Evolutionary conservation across 2,888 invertebrate genomes (phyloP).

Genomic region (Athalia circularis): DNA sequence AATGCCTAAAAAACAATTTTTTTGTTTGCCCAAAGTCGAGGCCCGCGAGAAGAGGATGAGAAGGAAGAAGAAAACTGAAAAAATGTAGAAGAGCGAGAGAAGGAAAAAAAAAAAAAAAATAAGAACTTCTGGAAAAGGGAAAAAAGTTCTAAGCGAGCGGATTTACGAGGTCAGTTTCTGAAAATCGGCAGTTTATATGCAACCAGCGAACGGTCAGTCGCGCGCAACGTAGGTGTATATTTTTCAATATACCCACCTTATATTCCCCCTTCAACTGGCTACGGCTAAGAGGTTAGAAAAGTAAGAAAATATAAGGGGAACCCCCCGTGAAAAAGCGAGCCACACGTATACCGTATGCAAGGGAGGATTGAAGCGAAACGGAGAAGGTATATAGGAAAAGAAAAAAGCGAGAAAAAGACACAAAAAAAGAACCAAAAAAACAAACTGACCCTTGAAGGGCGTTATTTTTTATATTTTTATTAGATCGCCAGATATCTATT

Average conservation of each 20-base stretch:
- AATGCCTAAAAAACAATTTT: not conserved
- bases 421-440: slow-evolving; percentile 35
- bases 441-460: slow-evolving; percentile 55
- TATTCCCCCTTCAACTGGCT: no score
- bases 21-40: not conserved
- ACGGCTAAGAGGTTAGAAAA: slow-evolving; percentile 49
- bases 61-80: not conserved
- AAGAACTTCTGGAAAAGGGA: not conserved
- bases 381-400: not conserved
- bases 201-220: slow-evolving; percentile 67
- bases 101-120: not conserved
- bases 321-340: no score
- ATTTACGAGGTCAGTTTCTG: slow-evolving; percentile 38
- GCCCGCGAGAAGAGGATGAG: not conserved
- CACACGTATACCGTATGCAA: no score
- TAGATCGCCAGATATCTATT: slow-evolving; percentile 69
- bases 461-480: slow-evolving; percentile 73
- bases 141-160: not conserved
- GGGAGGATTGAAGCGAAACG: no score
- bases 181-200: slow-evolving; percentile 70
- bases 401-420: not conserved
- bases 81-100: not conserved
- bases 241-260: slow-evolving; percentile 67
- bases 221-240: slow-evolving; percentile 62
- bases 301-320: no score